Evolutionary conservation across 2,113 vertebrate species (phyloP).

Genomic region (Cyprinus carpio): DNA sequence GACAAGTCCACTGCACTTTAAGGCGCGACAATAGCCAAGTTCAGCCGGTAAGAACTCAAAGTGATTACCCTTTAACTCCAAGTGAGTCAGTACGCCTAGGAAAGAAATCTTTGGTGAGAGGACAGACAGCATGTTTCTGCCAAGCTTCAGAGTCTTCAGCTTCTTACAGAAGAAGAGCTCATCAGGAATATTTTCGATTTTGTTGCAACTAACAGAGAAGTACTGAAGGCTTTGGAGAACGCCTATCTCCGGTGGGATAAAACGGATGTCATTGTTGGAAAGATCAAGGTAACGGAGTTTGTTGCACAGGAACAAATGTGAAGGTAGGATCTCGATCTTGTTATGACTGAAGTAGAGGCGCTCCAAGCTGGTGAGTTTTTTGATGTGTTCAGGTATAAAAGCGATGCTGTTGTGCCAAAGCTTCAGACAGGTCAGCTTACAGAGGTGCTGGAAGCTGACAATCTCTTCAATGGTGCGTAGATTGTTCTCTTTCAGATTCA

Average conservation of each 20-base stretch:
- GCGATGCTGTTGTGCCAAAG: conserved; percentile 94
- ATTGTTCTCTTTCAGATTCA: conserved; percentile 97
- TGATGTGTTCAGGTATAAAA: conserved; percentile 97
- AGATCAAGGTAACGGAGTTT: conserved; percentile 94
- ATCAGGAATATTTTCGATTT: conserved; percentile 94
- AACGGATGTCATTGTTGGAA: conserved; percentile 93
- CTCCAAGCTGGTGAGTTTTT: conserved; percentile 92
- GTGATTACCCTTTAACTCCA: conserved; percentile 97
- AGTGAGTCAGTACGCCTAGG: conserved; percentile 81
- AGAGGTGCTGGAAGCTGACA: conserved; percentile 92
- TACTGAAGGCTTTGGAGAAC: conserved; percentile 97
- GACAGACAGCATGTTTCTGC: conserved; percentile 89
- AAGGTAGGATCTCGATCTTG: conserved; percentile 96
- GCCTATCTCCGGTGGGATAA: conserved; percentile 95
- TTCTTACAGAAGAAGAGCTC: conserved; percentile 99
- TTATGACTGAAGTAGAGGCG: conserved; percentile 94
- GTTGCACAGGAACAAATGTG: conserved; percentile 96
- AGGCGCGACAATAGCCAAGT: conserved; percentile 84
- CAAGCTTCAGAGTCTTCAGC: conserved; percentile 94
- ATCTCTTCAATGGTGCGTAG: conserved; percentile 97
- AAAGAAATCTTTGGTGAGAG: conserved; percentile 96
- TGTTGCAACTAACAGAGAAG: conserved; percentile 93
- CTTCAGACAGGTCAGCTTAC: conserved; percentile 91
- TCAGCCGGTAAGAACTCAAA: conserved; percentile 91
- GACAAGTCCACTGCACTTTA: conserved; percentile 85